Evolutionary conservation across 2,797 vertebrate genomes (phyloP).

Genomic region (Lepus townsendii): DNA sequence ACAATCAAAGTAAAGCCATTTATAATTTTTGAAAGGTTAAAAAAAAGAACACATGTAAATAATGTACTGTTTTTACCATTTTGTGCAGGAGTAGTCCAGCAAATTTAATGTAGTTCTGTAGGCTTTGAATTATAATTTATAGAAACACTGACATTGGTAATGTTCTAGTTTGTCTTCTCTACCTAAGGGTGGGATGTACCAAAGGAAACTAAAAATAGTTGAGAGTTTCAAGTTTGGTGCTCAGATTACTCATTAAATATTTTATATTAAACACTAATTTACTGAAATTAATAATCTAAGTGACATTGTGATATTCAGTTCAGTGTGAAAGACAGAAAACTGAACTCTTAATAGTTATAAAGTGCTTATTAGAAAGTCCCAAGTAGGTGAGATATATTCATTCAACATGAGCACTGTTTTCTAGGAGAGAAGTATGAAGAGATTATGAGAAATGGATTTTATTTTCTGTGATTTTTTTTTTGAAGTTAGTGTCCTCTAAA

Average conservation of each 20-base stretch:
- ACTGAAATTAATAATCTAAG: constrained; percentile 7
- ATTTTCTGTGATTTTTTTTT: constrained; percentile 44
- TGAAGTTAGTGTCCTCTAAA: constrained; percentile 52
- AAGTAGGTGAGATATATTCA: not conserved
- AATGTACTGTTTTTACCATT: not conserved
- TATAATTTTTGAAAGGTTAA: not conserved
- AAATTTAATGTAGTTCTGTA: not conserved
- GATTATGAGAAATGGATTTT: constrained; percentile 50
- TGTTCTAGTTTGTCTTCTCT: not conserved
- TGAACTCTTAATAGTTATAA: not conserved
- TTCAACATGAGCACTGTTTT: not conserved
- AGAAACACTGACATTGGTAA: not conserved
- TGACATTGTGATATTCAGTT: not conserved
- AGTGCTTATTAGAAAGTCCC: not conserved
- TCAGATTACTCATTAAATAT: not conserved
- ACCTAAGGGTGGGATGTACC: not conserved
- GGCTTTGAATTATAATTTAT: not conserved
- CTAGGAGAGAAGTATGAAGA: not conserved
- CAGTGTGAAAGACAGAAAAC: constrained; percentile 8
- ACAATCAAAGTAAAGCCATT: not conserved
- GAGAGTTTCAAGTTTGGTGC: not conserved
- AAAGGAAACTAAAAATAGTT: not conserved
- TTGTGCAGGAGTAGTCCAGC: not conserved
- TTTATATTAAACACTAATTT: constrained; percentile 26
- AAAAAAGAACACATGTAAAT: not conserved